Base-by-base conservation (phyloP, 2,113 vertebrate species). In the Xenotilapia flavipinnis region DNA sequence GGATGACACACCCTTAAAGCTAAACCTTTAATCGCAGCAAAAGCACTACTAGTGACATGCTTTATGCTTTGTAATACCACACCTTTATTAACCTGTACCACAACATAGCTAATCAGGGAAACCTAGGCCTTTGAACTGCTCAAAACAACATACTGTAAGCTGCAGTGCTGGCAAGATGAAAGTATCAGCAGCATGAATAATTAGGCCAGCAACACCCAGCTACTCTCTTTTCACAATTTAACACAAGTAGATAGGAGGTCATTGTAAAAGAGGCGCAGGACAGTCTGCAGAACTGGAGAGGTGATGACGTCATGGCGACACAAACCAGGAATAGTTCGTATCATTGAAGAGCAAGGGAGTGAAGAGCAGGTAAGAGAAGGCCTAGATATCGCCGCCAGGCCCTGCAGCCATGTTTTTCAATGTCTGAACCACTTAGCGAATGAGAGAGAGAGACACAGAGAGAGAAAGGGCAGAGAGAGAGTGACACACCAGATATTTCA, bases 401-500 rank as follows among this genome's bases (percentile, higher is more conserved):
- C 86, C 86, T 80, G 87, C 84, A 91, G 84, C 81, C 77, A 85
- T 87, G 83, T 80, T 91, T 89, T 92, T 94, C 60, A 87, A 86
- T 85, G 91, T 92, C 88, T 91, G 40, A 88, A 87, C 79, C 91
- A 94, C 87, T 94, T 91, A 92, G 83, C 7, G 4, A 82, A 83
- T 51, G 82, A 83, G 55, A 84, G 79, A 84, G 79, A 84, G 81
- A 87, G 23, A 51, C 4, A 49, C 58, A 85, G 36, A 53, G 26
- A 86, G 84, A 79, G 7, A 51, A n/a, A 77, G 81, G n/a, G 49
- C 65, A 79, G 80, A 58, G 77, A 82, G 85, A 47, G 36, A 53
- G 68, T 86, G 62, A 88, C 42, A 83, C 42, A 88, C 31, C 85
- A 81, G 80, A 79, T 87, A 80, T 89, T 83, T 77, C 89, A 65